phyloP scores from a whole-genome alignment of 37 sponge, comb jelly and placozoan species.

The Beroe forskalii region DNA sequence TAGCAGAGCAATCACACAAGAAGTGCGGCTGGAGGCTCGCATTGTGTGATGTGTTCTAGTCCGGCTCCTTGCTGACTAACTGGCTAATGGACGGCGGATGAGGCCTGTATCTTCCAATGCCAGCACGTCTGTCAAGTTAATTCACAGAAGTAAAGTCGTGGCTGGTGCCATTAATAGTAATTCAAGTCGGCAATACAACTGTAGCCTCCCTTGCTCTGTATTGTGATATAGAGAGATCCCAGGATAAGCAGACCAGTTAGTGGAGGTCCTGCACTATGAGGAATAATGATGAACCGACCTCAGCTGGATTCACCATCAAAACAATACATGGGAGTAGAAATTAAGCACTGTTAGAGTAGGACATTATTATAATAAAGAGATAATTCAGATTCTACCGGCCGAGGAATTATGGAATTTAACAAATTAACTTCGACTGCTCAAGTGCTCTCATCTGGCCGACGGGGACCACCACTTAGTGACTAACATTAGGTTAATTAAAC shows the following conservation, averaged over 20 bases:
- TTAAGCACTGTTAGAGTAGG: constrained; percentile 1
- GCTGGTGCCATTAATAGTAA: constrained; percentile 37
- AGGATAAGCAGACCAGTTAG: too few relatives aligned
- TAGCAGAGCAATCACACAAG: too few relatives aligned
- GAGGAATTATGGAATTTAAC: constrained; percentile 49
- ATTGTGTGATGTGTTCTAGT: too few relatives aligned
- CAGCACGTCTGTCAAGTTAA: too few relatives aligned
- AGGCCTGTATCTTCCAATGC: too few relatives aligned
- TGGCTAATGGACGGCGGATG: too few relatives aligned
- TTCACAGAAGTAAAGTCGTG: too few relatives aligned
- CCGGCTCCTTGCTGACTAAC: too few relatives aligned
- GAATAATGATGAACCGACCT: neutral
- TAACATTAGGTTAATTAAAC: constrained; percentile 32
- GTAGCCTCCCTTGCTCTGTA: neutral
- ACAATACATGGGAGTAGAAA: constrained; percentile 38
- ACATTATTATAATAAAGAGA: constrained; percentile 14
- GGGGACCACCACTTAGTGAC: neutral
- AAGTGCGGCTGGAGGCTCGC: too few relatives aligned
- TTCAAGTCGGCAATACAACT: neutral
- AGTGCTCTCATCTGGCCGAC: neutral
- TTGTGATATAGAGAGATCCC: neutral
- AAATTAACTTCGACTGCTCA: constrained; percentile 32
- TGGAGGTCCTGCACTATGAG: neutral
- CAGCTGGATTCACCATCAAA: neutral
- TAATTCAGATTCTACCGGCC: neutral